Evolutionary conservation across 2,113 vertebrate species (phyloP), one percentile per base, ranked within the genome.

Genomic region (Puntigrus tetrazona): DNA sequence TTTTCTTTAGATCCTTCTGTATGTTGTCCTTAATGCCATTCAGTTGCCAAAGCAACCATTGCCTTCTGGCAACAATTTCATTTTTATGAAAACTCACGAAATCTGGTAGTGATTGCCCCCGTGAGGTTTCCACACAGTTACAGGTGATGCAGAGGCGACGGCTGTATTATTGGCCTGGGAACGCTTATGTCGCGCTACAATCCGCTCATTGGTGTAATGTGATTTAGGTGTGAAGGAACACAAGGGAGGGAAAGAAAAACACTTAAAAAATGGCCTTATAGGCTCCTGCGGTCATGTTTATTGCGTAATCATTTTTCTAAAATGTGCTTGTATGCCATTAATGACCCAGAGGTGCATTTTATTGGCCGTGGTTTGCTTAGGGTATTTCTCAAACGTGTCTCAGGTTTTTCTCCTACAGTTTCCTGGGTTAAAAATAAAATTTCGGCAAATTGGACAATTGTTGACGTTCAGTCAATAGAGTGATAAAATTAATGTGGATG

Each of bases 291-390:
- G 87, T 82, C 74, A 86, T 85, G 65, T 82, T 81, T 88, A 88
- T 63, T 85, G 57, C 80, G 70, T 88, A 81, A 88, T 86, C 27
- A 76, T 83, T 86, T 86, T 80, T 88, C 47, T 70, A 74, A 85
- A 78, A 86, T 81, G 25, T 43, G 55, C 87, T 83, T 52, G 5
- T 50, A 34, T 61, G 74, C 73, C 65, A 78, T 83, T 72, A 75
- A 86, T 83, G 84, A 52, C 36, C 36, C 27, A 43, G 16, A 57
- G 59, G 43, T 34, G 82, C 11, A 80, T 67, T 83, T 89, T 85
- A 87, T 57, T 22, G 22, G n/a, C 36, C 8, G 0, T 22, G 3
- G 6, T 18, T 61, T 78, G 76, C 52, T 38, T 13, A 27, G 76
- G 76, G 55, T 41, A 27, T 61, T 78, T 41, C 76, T 78, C 36